Evolutionary conservation across 2,888 invertebrate species (phyloP), one percentile per base, ranked within the genome.

Genomic region (Plusia festucae): DNA sequence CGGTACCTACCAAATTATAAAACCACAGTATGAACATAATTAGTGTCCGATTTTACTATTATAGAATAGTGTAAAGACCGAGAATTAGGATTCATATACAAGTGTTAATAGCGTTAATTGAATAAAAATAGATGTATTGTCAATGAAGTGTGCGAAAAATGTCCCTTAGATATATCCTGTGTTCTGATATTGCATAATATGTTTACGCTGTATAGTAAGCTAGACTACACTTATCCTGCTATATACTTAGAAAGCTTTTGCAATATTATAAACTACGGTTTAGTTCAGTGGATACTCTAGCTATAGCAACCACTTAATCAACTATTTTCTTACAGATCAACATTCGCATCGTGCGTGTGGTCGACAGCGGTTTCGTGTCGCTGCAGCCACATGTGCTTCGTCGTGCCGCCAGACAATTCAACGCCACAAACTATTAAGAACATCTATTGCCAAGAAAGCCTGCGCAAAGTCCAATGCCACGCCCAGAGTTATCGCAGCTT

Each of bases 281-380:
- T 30, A 30, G 7, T 27, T 24, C 2, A 24, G 4, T 24, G 24
- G 6, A 6, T 24, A 24, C 27, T 27, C 6, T 30, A 30, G 8
- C 9, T 9, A 9, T 30, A 24, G 24, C 9, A 30, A 9, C 30
- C 8, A 30, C 24, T 24, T 7, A 52, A 15, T 52, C 22, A 15
- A 13, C n/a, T 8, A 6, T 1, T 16, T 13, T 2, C 0, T 88
- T 88, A 0, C 89, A 95, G 92, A 95, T 96, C 40, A 98, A 98
- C 87, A 93, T 97, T 58, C 96, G 98, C 63, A 95, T 98, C n/a
- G 82, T 98, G 58, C 96, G 97, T 57, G 92, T 93, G 6, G 84
- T 92, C 1, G 94, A 94, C 58, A 97, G 80, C 79, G 90, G 89
- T 0, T 95, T 89, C 87, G 84, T 88, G 60, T 84, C 92, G 6